Evolutionary conservation across 2,113 vertebrate genomes (phyloP), one percentile per base, ranked within the genome.

Genomic region (Clinocottus analis): DNA sequence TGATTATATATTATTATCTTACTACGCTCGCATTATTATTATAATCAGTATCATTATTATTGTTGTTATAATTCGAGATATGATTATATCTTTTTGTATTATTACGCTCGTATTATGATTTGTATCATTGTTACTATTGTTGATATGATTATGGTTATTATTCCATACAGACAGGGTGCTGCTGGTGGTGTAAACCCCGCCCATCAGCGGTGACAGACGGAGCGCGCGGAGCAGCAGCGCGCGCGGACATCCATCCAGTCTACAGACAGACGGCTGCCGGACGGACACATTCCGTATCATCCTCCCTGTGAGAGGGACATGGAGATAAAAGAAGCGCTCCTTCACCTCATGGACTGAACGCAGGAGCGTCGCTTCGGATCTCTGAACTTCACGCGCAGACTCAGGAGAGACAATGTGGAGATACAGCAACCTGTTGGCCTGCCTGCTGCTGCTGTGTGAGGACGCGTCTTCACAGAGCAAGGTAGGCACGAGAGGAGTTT

Each of bases 391-490:
- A 79, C 37, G 51, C 16, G 2, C 37, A 43, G n/a, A 74, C 11
- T 12, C 23, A 19, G 75, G 55, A 47, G 47, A 74, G 58, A 91
- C 86, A 65, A 95, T 95, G 94, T 93, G 93, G 94, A 93, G 84
- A 71, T 91, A 85, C 85, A 84, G 75, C 1, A 90, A 87, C 69
- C 58, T 94, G 83, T 75, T 94, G 1, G 86, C 86, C 27, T 94
- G 79, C 19, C 58, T 93, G 73, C 80, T 95, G 72, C 72, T 94
- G 68, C 72, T 94, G 72, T 87, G 85, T 33, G 73, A 88, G 73
- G 45, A 89, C 74, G 91, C 78, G 67, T 82, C 76, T 29, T 90
- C 94, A 6, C 85, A 90, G 72, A 94, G 73, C 73, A 95, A 95
- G 94, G 94, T 95, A 91, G 85, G 92, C 43, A 62, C 16, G 6